A percentile compares a stretch with the other conserved stretches of the same genome.
These are phyloP conservation scores for Drosophila koepferae DNA, from an alignment of 2,888 invertebrate genomes.

Conservation along the genomic window DNA sequence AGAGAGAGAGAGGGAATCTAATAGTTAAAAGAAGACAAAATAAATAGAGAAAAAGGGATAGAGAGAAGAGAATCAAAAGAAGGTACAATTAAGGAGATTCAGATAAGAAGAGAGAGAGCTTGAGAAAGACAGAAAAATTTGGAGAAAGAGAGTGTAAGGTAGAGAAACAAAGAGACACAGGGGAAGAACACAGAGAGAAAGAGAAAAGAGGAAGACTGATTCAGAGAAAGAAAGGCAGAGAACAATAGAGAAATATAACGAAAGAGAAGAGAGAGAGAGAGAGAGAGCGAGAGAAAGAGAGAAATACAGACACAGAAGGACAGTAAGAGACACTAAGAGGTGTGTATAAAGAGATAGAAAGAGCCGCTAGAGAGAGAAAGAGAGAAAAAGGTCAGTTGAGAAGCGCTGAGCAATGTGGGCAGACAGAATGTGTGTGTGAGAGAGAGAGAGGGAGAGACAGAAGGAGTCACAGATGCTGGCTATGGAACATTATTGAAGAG, in stretches of 20 bases:
- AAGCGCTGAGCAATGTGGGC: too few species aligned
- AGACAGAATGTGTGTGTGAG: not conserved
- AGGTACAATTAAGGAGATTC: not conserved
- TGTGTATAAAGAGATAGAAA: too few species aligned
- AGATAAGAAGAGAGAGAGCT: too few species aligned
- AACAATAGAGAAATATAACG: too few species aligned
- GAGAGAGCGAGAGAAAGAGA: not conserved
- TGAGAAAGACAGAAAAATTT: too few species aligned
- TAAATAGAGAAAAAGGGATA: not conserved
- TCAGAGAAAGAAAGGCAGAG: not conserved
- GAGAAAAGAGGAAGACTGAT: too few species aligned
- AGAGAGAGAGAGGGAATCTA: not conserved
- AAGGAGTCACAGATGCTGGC: not conserved
- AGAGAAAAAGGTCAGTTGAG: too few species aligned
- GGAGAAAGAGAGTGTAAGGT: not conserved
- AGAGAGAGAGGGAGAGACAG: not conserved
- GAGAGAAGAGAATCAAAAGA: not conserved
- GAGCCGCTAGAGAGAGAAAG: not conserved
- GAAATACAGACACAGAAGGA: too few species aligned
- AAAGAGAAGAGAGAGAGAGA: too few species aligned
- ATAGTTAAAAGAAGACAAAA: too few species aligned
- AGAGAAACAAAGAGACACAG: not conserved
- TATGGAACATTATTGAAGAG: not conserved
- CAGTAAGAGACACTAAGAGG: too few species aligned
- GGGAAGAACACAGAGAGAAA: not conserved